Base-by-base conservation (phyloP, 2,113 vertebrate genomes). In the Myotis lucifugus region DNA sequence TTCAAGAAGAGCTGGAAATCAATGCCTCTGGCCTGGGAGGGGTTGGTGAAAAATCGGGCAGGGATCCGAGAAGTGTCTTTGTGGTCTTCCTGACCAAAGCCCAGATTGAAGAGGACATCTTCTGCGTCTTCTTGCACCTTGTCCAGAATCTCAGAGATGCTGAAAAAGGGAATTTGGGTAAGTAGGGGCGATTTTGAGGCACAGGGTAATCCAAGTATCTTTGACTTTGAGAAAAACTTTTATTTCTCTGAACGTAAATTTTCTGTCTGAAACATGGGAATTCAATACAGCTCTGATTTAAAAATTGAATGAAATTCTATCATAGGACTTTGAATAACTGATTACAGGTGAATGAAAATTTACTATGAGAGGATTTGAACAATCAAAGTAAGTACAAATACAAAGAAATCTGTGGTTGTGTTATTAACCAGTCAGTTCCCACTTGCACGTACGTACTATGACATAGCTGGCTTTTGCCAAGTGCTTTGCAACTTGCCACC, bases 1-100 rank as follows among this genome's bases (percentile, higher is more conserved):
- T 99, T 99, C 83, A 99, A 98, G 96, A 99, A 99, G 67, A 99
- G 98, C 61, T 99, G 99, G 94, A 99, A 99, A 97, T 99, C 98
- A 93, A 99, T 99, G 95, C 99, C 99, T 18, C 87, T 96, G 79
- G 99, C 99, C 25, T 98, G 97, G 56, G 99, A 99, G 0, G 99
- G 99, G 23, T 98, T 98, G 34, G 97, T 98, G 96, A 99, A 99
- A 98, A 99, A 99, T 29, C 99, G 99, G 0, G 98, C 76, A 2
- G 99, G 99, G 66, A 99, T 98, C 7, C 99, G 98, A 15, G 98
- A 96, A 0, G 97, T 98, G 6, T 98, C 98, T 95, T 98, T 98
- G 0, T 98, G 98, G 74, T 99, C 98, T 9, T 99, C 98, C 8
- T 97, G 97, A 88, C 98, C 99, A 27, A 99, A 99, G 64, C 99